These are phyloP conservation scores for Mellivora capensis DNA, from an alignment of 2,113 vertebrate genomes.

Conservation along the genomic window DNA sequence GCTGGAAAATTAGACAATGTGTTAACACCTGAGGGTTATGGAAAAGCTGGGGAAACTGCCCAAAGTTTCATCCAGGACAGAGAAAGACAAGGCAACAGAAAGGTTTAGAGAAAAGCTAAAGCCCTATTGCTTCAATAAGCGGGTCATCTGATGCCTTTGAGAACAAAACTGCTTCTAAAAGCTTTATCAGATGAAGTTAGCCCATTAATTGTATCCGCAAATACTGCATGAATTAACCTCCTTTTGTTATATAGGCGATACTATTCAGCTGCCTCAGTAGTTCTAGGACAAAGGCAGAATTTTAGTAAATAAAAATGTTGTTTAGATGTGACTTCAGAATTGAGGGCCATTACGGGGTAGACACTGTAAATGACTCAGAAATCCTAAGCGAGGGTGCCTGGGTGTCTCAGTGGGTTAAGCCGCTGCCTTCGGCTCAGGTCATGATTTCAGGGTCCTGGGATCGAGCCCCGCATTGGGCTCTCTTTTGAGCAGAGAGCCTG, in stretches of 20 bases:
- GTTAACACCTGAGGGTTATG: not conserved
- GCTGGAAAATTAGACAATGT: not conserved
- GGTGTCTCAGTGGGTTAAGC: no score
- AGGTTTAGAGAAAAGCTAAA: not conserved
- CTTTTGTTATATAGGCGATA: not conserved
- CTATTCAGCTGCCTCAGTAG: not conserved
- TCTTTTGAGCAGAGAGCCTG: no score
- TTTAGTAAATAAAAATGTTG: not conserved
- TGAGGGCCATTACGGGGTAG: not conserved
- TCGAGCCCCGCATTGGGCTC: no score
- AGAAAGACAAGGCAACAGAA: not conserved
- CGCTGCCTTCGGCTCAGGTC: no score
- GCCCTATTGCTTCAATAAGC: not conserved
- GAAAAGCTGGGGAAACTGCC: not conserved
- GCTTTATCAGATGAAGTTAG: not conserved
- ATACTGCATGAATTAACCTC: not conserved
- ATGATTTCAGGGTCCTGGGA: no score
- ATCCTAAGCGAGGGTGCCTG: not conserved
- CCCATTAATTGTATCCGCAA: not conserved
- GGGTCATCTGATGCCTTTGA: not conserved
- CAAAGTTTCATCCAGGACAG: not conserved
- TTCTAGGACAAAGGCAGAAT: not conserved
- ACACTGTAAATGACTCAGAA: not conserved
- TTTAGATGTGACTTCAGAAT: not conserved
- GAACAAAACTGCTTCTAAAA: not conserved